These are phyloP conservation scores for Laticauda colubrina DNA, from an alignment of 2,113 vertebrate genomes.

Conservation along the genomic window DNA sequence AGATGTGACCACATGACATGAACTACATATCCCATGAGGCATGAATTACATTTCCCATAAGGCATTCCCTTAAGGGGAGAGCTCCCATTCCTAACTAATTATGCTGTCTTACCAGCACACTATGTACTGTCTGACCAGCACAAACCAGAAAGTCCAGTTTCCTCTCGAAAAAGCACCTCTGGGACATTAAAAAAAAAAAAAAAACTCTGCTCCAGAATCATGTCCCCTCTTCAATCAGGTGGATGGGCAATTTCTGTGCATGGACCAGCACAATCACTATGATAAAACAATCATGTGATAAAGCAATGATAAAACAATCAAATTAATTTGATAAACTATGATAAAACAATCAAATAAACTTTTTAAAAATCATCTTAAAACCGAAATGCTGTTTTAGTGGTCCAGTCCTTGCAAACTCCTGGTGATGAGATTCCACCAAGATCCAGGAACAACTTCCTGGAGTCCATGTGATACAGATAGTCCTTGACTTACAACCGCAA, in stretches of 20 bases:
- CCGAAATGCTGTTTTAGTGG: background rate
- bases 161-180: no score
- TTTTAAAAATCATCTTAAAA: background rate
- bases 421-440: background rate
- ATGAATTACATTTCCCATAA: no score
- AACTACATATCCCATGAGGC: no score
- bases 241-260: background rate
- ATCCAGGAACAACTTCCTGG: background rate
- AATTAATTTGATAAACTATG: background rate
- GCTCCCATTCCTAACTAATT: no score
- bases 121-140: no score
- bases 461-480: background rate
- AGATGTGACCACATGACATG: no score
- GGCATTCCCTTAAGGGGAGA: no score
- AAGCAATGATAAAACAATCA: background rate
- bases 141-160: no score
- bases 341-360: background rate
- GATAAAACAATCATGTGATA: no score
- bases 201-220: background rate
- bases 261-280: background rate
- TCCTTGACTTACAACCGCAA: background rate
- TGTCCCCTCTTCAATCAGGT: background rate
- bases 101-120: no score
- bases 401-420: background rate
- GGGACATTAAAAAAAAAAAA: background rate